These are phyloP conservation scores for Schizopygopsis malacanthus DNA, from an alignment of 2,797 vertebrate species.

Conservation along the genomic window DNA sequence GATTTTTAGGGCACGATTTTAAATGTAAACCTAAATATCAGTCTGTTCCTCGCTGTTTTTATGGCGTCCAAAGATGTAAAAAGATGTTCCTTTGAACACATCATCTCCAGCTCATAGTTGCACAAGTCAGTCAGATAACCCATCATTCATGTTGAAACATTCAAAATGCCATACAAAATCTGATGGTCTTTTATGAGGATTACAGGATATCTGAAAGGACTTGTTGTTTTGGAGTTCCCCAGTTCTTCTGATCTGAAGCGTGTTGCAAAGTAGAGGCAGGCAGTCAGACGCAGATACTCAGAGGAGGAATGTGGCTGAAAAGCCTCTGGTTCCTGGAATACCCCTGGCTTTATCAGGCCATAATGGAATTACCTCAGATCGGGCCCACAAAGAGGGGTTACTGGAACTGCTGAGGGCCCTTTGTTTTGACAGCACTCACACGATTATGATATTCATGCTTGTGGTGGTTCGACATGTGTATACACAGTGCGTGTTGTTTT, in stretches of 20 bases:
- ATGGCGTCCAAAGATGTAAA: neutral
- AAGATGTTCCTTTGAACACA: conserved; percentile 11
- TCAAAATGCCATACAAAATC: conserved; percentile 5
- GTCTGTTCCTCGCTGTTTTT: neutral
- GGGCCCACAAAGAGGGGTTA: conserved; percentile 63
- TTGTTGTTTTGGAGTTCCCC: conserved; percentile 30
- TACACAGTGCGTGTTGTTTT: neutral
- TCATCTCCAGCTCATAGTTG: neutral
- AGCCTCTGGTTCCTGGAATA: conserved; percentile 65
- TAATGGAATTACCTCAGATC: conserved; percentile 63
- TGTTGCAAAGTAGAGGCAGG: conserved; percentile 45
- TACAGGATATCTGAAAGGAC: conserved; percentile 2
- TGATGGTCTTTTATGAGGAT: conserved; percentile 25
- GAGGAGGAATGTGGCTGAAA: conserved; percentile 62
- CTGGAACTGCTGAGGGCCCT: conserved; percentile 62
- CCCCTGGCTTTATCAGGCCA: conserved; percentile 60
- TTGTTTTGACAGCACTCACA: conserved; percentile 61
- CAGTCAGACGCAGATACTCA: conserved; percentile 55
- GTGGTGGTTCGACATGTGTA: conserved; percentile 30
- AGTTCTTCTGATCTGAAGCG: conserved; percentile 32
- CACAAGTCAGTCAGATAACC: neutral
- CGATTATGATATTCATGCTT: conserved; percentile 46
- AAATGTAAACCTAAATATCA: neutral
- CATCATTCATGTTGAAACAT: conserved; percentile 16
- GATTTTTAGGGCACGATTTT: neutral